Base-by-base conservation (phyloP, 2,888 invertebrate genomes). In the Acleris laterana region DNA sequence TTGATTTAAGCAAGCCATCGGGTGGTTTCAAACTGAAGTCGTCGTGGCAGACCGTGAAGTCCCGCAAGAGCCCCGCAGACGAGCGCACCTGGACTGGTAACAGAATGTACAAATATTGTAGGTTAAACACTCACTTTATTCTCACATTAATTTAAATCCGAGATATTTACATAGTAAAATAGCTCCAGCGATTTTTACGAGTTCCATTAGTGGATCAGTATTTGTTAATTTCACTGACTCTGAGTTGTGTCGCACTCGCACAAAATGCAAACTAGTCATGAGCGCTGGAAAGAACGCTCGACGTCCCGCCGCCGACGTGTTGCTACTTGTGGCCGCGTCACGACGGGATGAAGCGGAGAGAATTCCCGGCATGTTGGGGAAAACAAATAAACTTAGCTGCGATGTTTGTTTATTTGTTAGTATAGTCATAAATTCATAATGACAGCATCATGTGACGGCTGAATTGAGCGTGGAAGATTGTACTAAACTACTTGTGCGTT, bases 41-140 rank as follows among this genome's bases (percentile, higher is more conserved):
- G 32, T 88, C 87, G 50, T 91, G 91, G 69, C 91, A 91, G 6
- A 74, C 73, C 1, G 82, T 69, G 49, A 91, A 84, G 60, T 90
- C 90, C 4, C 81, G 74, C 48, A 85, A 67, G 42, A 65, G 49
- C 20, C 65, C 55, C 38, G 50, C 32, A 13, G 50, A 42, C 38
- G 20, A 55, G 17, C 58, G 17, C 13, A 55, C 20, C 16, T 32
- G 20, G 28, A 56, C 65, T 65, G 22, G 19, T 42, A 55, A 20
- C 20, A 20, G 13, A n/a, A 22, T 60, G 5, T 44, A n/a, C 6
- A n/a, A 46, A 46, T 6, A 44, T 46, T 46, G 7, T 2, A 17
- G 46, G n/a, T 5, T 44, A 16, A n/a, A 6, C 2, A 46, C 7
- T 4, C 38, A 13, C 38, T 38, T 38, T 4, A 13, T 38, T 13